phyloP scores from a whole-genome alignment of 1,140 invertebrate species.

The Meloidogyne chitwoodi region DNA sequence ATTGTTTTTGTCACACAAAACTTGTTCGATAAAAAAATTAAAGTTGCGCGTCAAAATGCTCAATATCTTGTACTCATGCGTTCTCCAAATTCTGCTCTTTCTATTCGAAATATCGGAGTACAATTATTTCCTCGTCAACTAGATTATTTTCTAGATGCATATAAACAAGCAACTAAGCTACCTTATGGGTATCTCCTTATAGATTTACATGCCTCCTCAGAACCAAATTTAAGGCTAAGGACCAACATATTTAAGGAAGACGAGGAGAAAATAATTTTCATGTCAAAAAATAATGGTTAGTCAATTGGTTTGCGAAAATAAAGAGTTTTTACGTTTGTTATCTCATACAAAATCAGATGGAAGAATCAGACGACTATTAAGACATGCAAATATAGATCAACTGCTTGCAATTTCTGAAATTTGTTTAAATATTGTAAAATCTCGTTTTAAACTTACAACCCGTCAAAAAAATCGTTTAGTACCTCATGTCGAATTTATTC shows the following conservation, averaged over 20 bases:
- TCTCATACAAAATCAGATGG: neutral
- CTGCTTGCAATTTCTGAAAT: conserved; percentile 11
- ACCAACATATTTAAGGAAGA: conserved; percentile 15
- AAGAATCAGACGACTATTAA: neutral
- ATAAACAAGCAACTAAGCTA: neutral
- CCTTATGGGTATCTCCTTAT: conserved; percentile 11
- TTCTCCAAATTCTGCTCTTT: conserved; percentile 4
- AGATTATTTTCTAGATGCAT: conserved; percentile 9
- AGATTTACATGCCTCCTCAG: too few relatives aligned
- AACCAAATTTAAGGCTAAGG: neutral
- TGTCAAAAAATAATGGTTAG: conserved; percentile 17
- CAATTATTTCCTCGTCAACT: conserved; percentile 11
- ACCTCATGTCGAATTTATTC: too few relatives aligned
- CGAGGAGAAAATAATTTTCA: conserved; percentile 16
- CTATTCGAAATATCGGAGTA: neutral
- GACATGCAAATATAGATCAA: neutral
- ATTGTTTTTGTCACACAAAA: too few relatives aligned
- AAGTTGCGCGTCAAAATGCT: too few relatives aligned
- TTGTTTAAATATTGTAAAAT: too few relatives aligned
- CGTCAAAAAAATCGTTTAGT: too few relatives aligned
- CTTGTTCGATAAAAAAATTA: too few relatives aligned
- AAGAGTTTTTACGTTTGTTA: conserved; percentile 4
- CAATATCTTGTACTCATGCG: conserved; percentile 18
- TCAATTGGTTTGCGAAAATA: conserved; percentile 5
- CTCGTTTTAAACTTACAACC: too few relatives aligned